Evolutionary conservation across 2,113 vertebrate genomes (phyloP), one percentile per base, ranked within the genome.

Genomic region (Hoplias malabaricus): DNA sequence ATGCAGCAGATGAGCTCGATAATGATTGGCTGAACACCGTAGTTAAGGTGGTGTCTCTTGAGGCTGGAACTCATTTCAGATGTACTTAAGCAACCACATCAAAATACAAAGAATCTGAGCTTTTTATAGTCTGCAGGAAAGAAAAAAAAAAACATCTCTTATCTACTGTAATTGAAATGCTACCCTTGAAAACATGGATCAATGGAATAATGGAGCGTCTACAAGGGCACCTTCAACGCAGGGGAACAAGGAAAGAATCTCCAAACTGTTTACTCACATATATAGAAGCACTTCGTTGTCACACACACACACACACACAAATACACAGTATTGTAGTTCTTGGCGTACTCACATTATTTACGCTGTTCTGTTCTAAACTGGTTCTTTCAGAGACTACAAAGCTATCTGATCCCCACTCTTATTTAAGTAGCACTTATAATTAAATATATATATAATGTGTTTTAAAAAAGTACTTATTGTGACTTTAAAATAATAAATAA

Each of bases 151-250:
- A 53, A 8, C 40, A 48, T 21, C 27, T 62, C 40, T 73, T 48
- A 31, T 23, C 42, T 50, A 36, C 33, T 75, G 59, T 75, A 36
- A 50, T 21, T 38, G 9, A 53, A 46, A 34, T 65, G 72, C 21
- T 74, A 43, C 57, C 40, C 59, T 74, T 33, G 70, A 73, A 72
- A 73, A 43, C 54, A 12, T 31, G 70, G 70, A 73, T 59, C 54
- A 73, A 59, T 46, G 70, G 29, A 65, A 46, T 61, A 65, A 75
- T 25, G 73, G 42, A 38, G 43, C 73, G 50, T 36, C 46, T 75
- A 65, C 73, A 75, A 75, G 73, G 73, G 14, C 57, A 65, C 71
- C 71, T 43, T 27, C 25, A 73, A 19, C 36, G 50, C 54, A 7
- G 25, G 34, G 34, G 69, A 42, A 72, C n/a, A 29, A 29, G 69